These are phyloP conservation scores for Drosophila arizonae DNA, from an alignment of 1,140 invertebrate genomes.

Conservation along the genomic window DNA sequence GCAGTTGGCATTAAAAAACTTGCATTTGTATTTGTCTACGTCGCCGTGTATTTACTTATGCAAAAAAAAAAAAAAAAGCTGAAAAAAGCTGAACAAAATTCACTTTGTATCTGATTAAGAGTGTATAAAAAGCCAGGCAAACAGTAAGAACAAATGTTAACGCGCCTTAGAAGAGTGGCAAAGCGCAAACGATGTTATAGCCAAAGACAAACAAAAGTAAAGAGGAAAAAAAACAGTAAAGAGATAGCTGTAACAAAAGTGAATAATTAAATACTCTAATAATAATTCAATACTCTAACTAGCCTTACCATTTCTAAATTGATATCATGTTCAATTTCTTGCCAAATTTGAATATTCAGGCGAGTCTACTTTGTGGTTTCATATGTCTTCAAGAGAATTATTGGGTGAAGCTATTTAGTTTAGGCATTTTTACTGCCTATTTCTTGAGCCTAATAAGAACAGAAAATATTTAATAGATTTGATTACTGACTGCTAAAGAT, in stretches of 20 bases:
- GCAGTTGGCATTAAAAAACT: conserved; percentile 18
- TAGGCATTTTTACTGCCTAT: too few species aligned
- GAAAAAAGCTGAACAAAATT: conserved; percentile 12
- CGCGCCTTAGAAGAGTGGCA: conserved; percentile 16
- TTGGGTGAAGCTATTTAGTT: too few species aligned
- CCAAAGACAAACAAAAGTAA: conserved; percentile 19
- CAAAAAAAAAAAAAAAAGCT: conserved; percentile 9
- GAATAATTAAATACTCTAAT: conserved; percentile 9
- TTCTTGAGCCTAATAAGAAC: too few species aligned
- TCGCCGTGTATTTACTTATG: conserved; percentile 46
- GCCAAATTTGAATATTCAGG: too few species aligned
- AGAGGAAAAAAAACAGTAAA: background rate
- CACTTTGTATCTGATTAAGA: conserved; percentile 60
- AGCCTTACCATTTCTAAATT: too few species aligned
- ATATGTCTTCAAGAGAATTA: too few species aligned
- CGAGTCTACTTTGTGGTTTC: too few species aligned
- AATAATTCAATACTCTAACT: conserved; percentile 10
- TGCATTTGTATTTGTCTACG: conserved; percentile 14
- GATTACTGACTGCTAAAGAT: too few species aligned
- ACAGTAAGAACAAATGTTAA: conserved; percentile 33
- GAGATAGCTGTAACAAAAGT: background rate
- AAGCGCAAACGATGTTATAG: conserved; percentile 12
- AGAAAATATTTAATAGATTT: too few species aligned
- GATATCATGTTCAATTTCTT: too few species aligned
- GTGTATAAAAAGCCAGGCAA: conserved; percentile 18